phyloP scores from a whole-genome alignment of 1,140 invertebrate species.

The Phocides pigmalion region DNA sequence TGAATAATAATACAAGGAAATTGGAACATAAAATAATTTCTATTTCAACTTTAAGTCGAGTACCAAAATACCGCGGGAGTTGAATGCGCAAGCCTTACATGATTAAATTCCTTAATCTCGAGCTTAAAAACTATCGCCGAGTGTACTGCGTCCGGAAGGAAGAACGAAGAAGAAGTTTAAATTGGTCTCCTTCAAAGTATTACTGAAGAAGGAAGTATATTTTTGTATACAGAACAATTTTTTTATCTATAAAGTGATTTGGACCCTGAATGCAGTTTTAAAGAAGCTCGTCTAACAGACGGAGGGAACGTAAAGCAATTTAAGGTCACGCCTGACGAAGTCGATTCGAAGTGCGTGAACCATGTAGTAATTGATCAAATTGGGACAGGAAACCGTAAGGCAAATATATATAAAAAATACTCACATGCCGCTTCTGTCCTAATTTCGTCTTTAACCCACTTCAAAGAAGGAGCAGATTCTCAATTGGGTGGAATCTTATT shows the following conservation, averaged over 20 bases:
- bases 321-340: neutral
- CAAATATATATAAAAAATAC: too few relatives aligned
- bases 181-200: neutral
- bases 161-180: neutral
- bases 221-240: neutral
- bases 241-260: too few relatives aligned
- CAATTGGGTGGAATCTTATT: too few relatives aligned
- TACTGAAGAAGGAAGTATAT: neutral
- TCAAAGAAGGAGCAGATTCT: too few relatives aligned
- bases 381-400: too few relatives aligned
- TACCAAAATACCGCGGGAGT: neutral
- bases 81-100: neutral
- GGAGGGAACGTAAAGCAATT: conserved; percentile 1
- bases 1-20: neutral
- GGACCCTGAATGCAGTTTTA: neutral
- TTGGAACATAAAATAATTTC: too few relatives aligned
- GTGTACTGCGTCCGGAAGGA: too few relatives aligned
- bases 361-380: too few relatives aligned
- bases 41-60: neutral
- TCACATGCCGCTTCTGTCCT: too few relatives aligned
- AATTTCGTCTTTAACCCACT: too few relatives aligned
- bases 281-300: conserved; percentile 4
- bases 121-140: conserved; percentile 5
- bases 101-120: conserved; percentile 14
- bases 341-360: neutral